These are phyloP conservation scores for Pemphredon lugubris DNA, from an alignment of 2,888 invertebrate species.

Conservation along the genomic window DNA sequence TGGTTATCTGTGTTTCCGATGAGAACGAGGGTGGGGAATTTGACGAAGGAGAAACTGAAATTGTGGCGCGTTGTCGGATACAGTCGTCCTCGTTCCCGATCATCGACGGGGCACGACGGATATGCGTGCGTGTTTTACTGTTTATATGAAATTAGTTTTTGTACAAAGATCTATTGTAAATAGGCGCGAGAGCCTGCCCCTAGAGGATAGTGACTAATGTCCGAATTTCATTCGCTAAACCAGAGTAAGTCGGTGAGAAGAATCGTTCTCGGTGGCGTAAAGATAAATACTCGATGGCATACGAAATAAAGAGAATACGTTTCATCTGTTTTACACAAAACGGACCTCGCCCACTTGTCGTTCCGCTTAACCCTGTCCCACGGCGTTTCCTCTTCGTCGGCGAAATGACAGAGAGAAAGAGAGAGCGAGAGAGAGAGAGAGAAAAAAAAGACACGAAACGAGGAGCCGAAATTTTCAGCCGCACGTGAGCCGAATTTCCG, in stretches of 20 bases:
- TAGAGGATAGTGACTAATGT: conserved; percentile 69
- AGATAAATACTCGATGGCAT: conserved; percentile 63
- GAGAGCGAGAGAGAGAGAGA: conserved; percentile 37
- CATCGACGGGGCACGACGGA: conserved; percentile 22
- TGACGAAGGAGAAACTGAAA: too few species aligned
- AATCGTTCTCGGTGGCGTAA: conserved; percentile 57
- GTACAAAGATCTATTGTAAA: conserved; percentile 77
- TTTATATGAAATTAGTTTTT: conserved; percentile 75
- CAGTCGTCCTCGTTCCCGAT: conserved; percentile 55
- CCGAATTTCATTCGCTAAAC: conserved; percentile 69
- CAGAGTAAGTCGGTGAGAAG: conserved; percentile 22
- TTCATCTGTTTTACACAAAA: conserved; percentile 77
- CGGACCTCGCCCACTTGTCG: conserved; percentile 43
- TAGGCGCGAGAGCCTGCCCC: conserved; percentile 69
- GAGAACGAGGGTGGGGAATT: too few species aligned
- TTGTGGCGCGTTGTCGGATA: too few species aligned
- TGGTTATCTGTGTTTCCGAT: too few species aligned
- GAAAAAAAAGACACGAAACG: conserved; percentile 40
- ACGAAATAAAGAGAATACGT: conserved; percentile 71
- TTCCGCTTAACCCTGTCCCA: conserved; percentile 8
- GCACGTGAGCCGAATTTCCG: conserved; percentile 56
- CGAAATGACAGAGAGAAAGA: conserved; percentile 23
- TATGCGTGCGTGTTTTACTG: conserved; percentile 63
- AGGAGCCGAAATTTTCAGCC: conserved; percentile 47
- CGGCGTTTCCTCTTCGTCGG: conserved; percentile 10